These are phyloP conservation scores for Leptarthrus brevirostris DNA, from an alignment of 2,888 invertebrate species.

Conservation along the genomic window DNA sequence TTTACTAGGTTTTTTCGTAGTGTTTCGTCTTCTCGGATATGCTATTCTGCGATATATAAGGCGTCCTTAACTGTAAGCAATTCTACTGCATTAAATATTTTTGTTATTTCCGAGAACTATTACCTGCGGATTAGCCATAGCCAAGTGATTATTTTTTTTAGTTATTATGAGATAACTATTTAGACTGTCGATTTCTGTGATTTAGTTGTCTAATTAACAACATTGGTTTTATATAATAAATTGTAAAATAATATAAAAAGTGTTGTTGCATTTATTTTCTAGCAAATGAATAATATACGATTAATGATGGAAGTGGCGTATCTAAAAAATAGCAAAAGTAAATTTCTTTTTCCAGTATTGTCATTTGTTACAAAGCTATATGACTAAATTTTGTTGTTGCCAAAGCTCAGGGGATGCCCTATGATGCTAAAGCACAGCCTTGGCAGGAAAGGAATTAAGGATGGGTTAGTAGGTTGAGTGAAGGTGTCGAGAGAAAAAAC, in stretches of 20 bases:
- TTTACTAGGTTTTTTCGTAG: slow-evolving; percentile 75
- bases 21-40: slow-evolving; percentile 79
- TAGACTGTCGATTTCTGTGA: slow-evolving; percentile 48
- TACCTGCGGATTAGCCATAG: slow-evolving; percentile 37
- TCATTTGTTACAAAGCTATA: too few species aligned
- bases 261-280: too few species aligned
- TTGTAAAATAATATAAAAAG: slow-evolving; percentile 37
- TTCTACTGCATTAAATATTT: slow-evolving; percentile 20
- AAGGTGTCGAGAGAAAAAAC: too few species aligned
- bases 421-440: too few species aligned
- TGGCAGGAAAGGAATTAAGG: too few species aligned
- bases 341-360: too few species aligned
- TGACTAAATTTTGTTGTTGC: too few species aligned
- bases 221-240: slow-evolving; percentile 44
- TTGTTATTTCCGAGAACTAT: slow-evolving; percentile 35
- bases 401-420: too few species aligned
- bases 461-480: too few species aligned
- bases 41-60: slow-evolving; percentile 78
- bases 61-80: slow-evolving; percentile 66
- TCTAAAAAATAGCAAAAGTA: too few species aligned
- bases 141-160: slow-evolving; percentile 42
- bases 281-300: too few species aligned
- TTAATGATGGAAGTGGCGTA: too few species aligned
- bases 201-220: slow-evolving; percentile 45
- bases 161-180: slow-evolving; percentile 36